These are phyloP conservation scores for Belgica antarctica DNA, from an alignment of 2,888 invertebrate species.

Conservation along the genomic window DNA sequence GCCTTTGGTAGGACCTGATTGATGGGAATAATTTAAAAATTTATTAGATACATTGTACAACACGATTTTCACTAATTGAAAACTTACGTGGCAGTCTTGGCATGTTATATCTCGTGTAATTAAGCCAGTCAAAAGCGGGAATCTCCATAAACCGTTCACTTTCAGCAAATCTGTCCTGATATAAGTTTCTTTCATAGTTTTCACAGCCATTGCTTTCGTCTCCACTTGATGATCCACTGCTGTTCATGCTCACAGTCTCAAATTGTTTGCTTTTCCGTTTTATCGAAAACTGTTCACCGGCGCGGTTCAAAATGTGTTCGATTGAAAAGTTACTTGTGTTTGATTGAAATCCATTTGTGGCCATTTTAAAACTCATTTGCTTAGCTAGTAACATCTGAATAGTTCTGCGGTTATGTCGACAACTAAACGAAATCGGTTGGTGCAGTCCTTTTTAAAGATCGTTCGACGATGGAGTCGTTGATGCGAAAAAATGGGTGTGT, in stretches of 20 bases:
- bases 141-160: slow-evolving; percentile 45
- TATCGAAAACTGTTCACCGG: slow-evolving; percentile 53
- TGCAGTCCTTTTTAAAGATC: background rate
- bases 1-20: slow-evolving; percentile 49
- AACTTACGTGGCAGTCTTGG: slow-evolving; percentile 65
- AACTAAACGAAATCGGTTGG: background rate
- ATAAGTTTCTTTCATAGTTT: slow-evolving; percentile 13
- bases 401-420: background rate
- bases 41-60: no score
- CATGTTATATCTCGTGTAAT: slow-evolving; percentile 68
- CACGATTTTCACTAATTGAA: background rate
- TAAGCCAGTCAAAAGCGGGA: slow-evolving; percentile 61
- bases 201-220: slow-evolving; percentile 2
- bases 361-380: slow-evolving; percentile 25
- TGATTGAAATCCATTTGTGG: background rate
- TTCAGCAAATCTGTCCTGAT: background rate
- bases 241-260: slow-evolving; percentile 27
- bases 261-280: slow-evolving; percentile 46
- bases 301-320: slow-evolving; percentile 61
- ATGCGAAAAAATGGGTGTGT: slow-evolving; percentile 40
- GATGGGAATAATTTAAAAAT: background rate
- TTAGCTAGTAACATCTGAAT: background rate
- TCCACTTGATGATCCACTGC: slow-evolving; percentile 31
- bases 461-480: slow-evolving; percentile 3
- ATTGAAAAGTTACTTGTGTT: slow-evolving; percentile 59